A percentile compares a stretch with the other conserved stretches of the same genome.
phyloP scores from a whole-genome alignment of 2,888 invertebrate species.

The Tetragnatha montana region DNA sequence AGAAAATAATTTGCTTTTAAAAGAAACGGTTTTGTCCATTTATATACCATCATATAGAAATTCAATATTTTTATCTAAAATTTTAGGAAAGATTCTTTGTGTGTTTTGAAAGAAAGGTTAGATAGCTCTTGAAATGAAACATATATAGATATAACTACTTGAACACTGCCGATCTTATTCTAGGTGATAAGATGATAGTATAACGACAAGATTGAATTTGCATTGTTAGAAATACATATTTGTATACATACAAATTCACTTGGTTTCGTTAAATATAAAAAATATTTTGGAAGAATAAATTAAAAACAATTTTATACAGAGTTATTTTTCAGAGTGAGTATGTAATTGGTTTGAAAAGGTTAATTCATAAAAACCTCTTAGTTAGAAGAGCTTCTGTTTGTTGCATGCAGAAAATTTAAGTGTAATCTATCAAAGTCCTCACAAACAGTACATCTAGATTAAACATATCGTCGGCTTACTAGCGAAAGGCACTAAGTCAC shows the following conservation, averaged over 20 bases:
- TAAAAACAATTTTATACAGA: not conserved
- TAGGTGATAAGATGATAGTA: no score
- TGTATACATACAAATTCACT: not conserved
- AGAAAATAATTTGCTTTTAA: not conserved
- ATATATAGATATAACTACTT: not conserved
- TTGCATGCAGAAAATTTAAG: no score
- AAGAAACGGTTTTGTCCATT: not conserved
- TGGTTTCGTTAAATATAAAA: not conserved
- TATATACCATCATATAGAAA: not conserved
- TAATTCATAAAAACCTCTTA: not conserved
- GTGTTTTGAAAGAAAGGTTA: not conserved
- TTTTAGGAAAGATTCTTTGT: not conserved
- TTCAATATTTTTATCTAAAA: not conserved
- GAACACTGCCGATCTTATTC: not conserved
- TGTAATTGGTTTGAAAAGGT: no score
- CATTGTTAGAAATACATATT: not conserved
- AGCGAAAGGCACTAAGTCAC: no score
- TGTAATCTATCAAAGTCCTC: no score
- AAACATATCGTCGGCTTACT: no score
- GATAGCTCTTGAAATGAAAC: not conserved
- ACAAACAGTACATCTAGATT: no score
- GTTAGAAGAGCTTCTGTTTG: not conserved
- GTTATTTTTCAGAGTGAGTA: no score
- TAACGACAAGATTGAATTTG: no score
- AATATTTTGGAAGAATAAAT: not conserved